Percentiles rank a stretch among this genome's conserved stretches.
Evolutionary conservation across 2,888 invertebrate genomes (phyloP).

Genomic region (Lymantria monacha): DNA sequence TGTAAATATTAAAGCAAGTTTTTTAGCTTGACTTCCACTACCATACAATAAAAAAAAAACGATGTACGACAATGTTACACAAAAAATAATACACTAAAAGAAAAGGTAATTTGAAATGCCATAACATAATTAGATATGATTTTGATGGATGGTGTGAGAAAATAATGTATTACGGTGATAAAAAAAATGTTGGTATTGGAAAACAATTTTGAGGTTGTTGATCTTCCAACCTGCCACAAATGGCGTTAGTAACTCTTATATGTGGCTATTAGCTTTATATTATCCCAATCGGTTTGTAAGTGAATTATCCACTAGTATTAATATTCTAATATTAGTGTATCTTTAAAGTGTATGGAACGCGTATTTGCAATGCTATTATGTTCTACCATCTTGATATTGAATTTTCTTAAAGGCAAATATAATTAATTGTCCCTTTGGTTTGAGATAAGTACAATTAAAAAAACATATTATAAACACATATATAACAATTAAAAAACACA

Average conservation of each 20-base stretch:
- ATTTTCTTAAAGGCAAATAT: no score
- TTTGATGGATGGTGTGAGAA: slow-evolving; percentile 56
- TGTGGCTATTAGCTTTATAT: slow-evolving; percentile 12
- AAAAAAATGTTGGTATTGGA: slow-evolving; percentile 34
- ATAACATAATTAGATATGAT: slow-evolving; percentile 52
- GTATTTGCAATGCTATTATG: no score
- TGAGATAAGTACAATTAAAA: no score
- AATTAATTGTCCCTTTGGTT: no score
- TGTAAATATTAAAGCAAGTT: no score
- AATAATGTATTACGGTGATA: slow-evolving; percentile 30
- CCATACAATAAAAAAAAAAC: not conserved
- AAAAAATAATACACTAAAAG: slow-evolving; percentile 32
- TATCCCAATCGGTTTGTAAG: slow-evolving; percentile 7
- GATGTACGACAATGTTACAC: slow-evolving; percentile 7
- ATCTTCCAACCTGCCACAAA: slow-evolving; percentile 19
- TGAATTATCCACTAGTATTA: not conserved
- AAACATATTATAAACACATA: no score
- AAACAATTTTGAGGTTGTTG: slow-evolving; percentile 35
- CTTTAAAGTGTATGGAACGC: not conserved
- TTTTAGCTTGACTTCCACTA: not conserved
- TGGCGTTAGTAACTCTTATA: slow-evolving; percentile 13
- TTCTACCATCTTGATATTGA: no score
- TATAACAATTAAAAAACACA: no score
- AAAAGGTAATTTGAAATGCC: slow-evolving; percentile 48
- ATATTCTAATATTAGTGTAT: not conserved